A percentile compares a stretch with the other conserved stretches of the same genome.
These are phyloP conservation scores for Molorchus minor DNA, from an alignment of 2,888 invertebrate genomes.

Conservation along the genomic window DNA sequence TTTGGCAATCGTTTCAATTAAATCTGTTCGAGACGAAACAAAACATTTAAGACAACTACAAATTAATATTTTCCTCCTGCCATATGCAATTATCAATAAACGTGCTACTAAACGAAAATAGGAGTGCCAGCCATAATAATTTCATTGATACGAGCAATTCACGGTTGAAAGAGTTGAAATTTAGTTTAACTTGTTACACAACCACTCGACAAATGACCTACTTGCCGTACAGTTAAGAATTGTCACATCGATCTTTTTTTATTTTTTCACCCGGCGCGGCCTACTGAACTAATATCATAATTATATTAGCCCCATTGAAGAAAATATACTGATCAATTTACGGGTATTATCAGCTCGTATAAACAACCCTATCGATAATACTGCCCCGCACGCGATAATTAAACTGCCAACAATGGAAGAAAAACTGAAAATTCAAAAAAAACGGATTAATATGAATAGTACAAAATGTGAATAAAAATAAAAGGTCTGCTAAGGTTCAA, in stretches of 20 bases:
- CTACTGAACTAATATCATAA: slow-evolving; percentile 25
- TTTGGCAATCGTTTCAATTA: slow-evolving; percentile 28
- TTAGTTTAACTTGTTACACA: slow-evolving; percentile 46
- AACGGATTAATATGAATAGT: too few species aligned
- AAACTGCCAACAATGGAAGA: too few species aligned
- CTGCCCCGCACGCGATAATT: too few species aligned
- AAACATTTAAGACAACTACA: too few species aligned
- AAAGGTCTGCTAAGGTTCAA: too few species aligned
- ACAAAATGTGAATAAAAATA: too few species aligned
- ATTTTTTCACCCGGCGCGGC: slow-evolving; percentile 27
- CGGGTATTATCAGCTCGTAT: slow-evolving; percentile 5
- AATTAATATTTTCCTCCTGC: too few species aligned
- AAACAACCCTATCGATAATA: neutral
- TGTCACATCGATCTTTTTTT: slow-evolving; percentile 45
- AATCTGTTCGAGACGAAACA: slow-evolving; percentile 3
- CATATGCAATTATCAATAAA: neutral
- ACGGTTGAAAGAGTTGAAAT: slow-evolving; percentile 49
- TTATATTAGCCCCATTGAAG: slow-evolving; percentile 23
- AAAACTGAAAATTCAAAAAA: too few species aligned
- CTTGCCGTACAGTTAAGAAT: slow-evolving; percentile 41
- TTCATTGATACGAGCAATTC: slow-evolving; percentile 48
- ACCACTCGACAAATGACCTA: slow-evolving; percentile 49
- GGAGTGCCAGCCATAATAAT: slow-evolving; percentile 12
- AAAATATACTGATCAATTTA: neutral
- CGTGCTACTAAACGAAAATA: neutral